Percentiles rank a stretch among this genome's conserved stretches.
These are phyloP conservation scores for Dromaius novaehollandiae DNA, from an alignment of 2,113 vertebrate genomes.

Conservation along the genomic window DNA sequence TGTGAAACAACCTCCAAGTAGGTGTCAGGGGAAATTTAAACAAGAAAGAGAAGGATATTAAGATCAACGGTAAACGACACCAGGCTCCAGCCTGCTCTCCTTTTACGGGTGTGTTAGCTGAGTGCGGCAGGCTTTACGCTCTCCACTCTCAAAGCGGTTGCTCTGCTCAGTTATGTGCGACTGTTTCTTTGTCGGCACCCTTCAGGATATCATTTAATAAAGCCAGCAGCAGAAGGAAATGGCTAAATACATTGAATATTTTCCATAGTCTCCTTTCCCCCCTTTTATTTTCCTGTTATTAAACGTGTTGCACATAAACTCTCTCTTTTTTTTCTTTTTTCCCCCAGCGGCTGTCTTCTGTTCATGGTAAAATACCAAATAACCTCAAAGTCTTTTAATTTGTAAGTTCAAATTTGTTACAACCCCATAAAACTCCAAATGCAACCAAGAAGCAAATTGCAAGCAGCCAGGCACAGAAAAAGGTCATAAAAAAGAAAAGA, in stretches of 20 bases:
- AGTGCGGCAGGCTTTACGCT: background rate
- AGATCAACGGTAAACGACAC: slow-evolving; percentile 39
- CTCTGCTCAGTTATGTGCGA: slow-evolving; percentile 12
- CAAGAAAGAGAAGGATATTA: slow-evolving; percentile 56
- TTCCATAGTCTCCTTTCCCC: slow-evolving; percentile 62
- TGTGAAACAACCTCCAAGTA: slow-evolving; percentile 50
- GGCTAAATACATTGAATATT: slow-evolving; percentile 66
- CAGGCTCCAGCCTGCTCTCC: background rate
- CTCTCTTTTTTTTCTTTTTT: background rate
- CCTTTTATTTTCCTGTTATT: slow-evolving; percentile 68
- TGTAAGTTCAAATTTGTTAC: slow-evolving; percentile 71
- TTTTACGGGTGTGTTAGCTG: background rate
- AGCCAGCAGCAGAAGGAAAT: slow-evolving; percentile 68
- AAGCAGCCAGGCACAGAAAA: slow-evolving; percentile 58
- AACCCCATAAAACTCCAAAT: slow-evolving; percentile 53
- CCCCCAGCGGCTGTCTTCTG: slow-evolving; percentile 28
- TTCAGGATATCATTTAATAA: slow-evolving; percentile 74
- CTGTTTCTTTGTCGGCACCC: slow-evolving; percentile 59
- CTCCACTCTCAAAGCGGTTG: slow-evolving; percentile 6
- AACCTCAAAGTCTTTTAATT: slow-evolving; percentile 70
- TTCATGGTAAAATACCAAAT: slow-evolving; percentile 66
- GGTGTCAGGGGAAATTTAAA: slow-evolving; percentile 59
- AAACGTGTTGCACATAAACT: slow-evolving; percentile 54
- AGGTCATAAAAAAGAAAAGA: slow-evolving; percentile 18
- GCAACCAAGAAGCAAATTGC: slow-evolving; percentile 62